Evolutionary conservation across 2,797 vertebrate genomes (phyloP).

Genomic region (Danionella dracula): DNA sequence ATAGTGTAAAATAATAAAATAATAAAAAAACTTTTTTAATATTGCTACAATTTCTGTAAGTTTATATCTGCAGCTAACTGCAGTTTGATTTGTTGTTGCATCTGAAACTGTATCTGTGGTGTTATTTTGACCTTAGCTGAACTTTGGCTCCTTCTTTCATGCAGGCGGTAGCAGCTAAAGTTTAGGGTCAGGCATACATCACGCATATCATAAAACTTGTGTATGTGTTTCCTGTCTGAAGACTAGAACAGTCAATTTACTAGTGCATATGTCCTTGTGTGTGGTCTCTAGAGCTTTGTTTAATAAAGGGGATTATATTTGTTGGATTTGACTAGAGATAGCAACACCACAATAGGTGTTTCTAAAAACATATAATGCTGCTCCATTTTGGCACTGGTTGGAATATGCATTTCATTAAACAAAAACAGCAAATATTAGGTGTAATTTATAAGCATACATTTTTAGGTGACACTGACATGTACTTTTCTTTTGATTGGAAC

Average conservation of each 20-base stretch:
- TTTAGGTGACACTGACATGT: too few species aligned
- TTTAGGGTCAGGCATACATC: conserved; percentile 23
- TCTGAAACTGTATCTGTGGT: not conserved
- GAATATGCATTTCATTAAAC: not conserved
- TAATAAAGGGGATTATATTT: not conserved
- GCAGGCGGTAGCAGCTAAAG: conserved; percentile 30
- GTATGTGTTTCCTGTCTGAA: conserved; percentile 24
- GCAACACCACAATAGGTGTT: conserved; percentile 6
- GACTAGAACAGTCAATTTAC: conserved; percentile 12
- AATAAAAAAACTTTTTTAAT: too few species aligned
- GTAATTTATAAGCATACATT: too few species aligned
- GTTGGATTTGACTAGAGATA: not conserved
- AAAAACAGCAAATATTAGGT: too few species aligned
- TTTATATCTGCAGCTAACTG: conserved; percentile 4
- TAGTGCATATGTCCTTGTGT: conserved; percentile 3
- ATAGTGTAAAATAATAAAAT: not conserved
- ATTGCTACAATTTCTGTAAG: not conserved
- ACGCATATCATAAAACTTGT: conserved; percentile 27
- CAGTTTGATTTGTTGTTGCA: conserved; percentile 1
- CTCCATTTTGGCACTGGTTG: not conserved
- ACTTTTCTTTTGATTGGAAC: too few species aligned
- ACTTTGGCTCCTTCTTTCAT: conserved; percentile 10
- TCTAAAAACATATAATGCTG: not conserved
- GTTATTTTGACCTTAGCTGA: conserved; percentile 29
- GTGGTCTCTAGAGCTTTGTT: conserved; percentile 17